Base-by-base conservation (phyloP, 2,797 vertebrate genomes). In the Rhinoraja longicauda region DNA sequence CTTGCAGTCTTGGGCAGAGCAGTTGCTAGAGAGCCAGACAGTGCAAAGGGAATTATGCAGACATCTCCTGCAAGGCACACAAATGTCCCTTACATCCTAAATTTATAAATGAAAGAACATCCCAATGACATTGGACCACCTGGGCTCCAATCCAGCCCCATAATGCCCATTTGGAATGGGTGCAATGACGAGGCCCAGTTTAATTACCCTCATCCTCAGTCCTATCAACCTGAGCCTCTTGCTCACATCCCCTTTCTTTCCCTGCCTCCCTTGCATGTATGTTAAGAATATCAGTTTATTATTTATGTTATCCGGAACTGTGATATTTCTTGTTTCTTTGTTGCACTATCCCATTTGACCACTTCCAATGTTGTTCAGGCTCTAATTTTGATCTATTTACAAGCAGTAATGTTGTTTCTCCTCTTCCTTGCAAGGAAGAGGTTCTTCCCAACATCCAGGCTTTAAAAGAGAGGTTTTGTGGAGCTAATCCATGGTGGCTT, bases 321-420 rank as follows among this genome's bases (percentile, higher is more conserved):
- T 8, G 32, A 17, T 1, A 64, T 88, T 32, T 32, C n/a, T 64
- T 88, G 29, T 59, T 88, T n/a, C 15, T 64, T 32, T 32, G 79
- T 82, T 82, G 79, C 21, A 24, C 79, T 57, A 13, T 86, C 8
- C 29, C 57, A 62, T 59, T 32, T 88, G 84, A 62, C 57, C 59
- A 9, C 29, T 19, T 64, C 32, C 62, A 13, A 88, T 32, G n/a
- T 64, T 64, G 84, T n/a, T 88, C 59, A 64, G 62, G 29, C 7
- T 88, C 82, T 62, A 86, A 62, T 62, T n/a, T n/a, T 17, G 82
- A 17, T 32, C 1, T 88, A 62, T 88, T 88, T 88, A 88, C 84
- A 64, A 64, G 10, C 24, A 32, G 29, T 15, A 32, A 88, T 59
- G n/a, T 86, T 62, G 1, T 62, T 86, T 17, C 29, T 17, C 29